These are phyloP conservation scores for Cryptotis parvus DNA, from an alignment of 2,113 vertebrate genomes.

Conservation along the genomic window DNA sequence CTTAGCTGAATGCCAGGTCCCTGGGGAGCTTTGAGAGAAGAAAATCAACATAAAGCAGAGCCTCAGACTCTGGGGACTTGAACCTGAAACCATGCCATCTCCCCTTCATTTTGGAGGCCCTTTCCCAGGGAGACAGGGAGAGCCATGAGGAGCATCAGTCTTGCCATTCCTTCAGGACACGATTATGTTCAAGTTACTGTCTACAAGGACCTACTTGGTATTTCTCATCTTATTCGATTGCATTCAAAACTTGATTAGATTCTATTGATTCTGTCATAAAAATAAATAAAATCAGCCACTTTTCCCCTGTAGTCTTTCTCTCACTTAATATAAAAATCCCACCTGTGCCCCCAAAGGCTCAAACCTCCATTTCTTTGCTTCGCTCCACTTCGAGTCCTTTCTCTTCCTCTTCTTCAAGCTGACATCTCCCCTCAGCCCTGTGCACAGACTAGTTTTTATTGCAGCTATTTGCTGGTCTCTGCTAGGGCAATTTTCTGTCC, in stretches of 20 bases:
- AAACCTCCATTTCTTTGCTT: slow-evolving; percentile 18
- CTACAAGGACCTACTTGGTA: slow-evolving; percentile 46
- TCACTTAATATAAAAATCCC: slow-evolving; percentile 73
- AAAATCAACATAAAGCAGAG: slow-evolving; percentile 17
- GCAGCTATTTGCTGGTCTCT: slow-evolving; percentile 74
- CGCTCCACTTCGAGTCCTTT: slow-evolving; percentile 20
- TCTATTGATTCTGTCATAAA: slow-evolving; percentile 78
- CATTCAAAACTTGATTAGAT: slow-evolving; percentile 79
- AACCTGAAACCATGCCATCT: neutral
- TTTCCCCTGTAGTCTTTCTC: slow-evolving; percentile 62
- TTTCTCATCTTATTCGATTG: slow-evolving; percentile 70
- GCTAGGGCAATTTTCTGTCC: slow-evolving; percentile 75
- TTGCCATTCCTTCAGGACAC: slow-evolving; percentile 45
- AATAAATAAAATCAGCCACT: neutral
- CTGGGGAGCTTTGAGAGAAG: neutral
- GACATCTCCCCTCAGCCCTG: slow-evolving; percentile 62
- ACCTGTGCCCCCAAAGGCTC: slow-evolving; percentile 53
- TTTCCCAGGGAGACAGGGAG: neutral
- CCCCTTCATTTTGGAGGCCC: neutral
- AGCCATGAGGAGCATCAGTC: slow-evolving; percentile 54
- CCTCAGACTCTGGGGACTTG: neutral
- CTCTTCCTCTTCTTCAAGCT: slow-evolving; percentile 47
- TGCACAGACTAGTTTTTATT: slow-evolving; percentile 53
- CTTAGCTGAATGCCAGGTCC: slow-evolving; percentile 8
- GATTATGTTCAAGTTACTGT: slow-evolving; percentile 64